Evolutionary conservation across 2,113 vertebrate species (phyloP).

Genomic region (Thalassoma bifasciatum): DNA sequence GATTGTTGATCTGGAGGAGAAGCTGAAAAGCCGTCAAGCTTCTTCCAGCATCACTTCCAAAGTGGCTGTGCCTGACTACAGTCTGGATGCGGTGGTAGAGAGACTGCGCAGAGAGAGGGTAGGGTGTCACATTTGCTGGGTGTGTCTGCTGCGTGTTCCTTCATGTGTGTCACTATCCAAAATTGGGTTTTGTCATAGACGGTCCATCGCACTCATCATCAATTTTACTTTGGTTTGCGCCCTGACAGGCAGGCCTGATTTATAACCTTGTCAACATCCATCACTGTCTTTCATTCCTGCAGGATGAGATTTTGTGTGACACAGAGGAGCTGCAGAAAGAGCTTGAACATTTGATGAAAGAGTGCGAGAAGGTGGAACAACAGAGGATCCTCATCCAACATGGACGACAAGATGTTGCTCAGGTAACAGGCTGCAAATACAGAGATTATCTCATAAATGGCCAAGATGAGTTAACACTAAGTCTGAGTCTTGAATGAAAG

Average conservation of each 20-base stretch:
- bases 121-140: conserved; percentile 25
- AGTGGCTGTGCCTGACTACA: conserved; percentile 42
- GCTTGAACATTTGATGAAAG: conserved; percentile 62
- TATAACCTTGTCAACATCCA: conserved; percentile 20
- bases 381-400: conserved; percentile 66
- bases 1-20: conserved; percentile 70
- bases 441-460: background rate
- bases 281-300: conserved; percentile 40
- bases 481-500: background rate
- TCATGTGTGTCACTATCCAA: conserved; percentile 2
- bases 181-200: conserved; percentile 15
- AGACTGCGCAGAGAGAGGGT: conserved; percentile 79
- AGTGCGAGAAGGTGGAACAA: conserved; percentile 61
- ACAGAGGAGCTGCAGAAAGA: conserved; percentile 64
- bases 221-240: conserved; percentile 2
- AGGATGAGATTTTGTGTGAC: conserved; percentile 77
- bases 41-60: conserved; percentile 13
- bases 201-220: conserved; percentile 11
- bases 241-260: conserved; percentile 15
- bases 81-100: conserved; percentile 75
- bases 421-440: conserved; percentile 61
- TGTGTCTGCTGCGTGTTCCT: conserved; percentile 45
- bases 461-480: background rate
- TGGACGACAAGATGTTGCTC: conserved; percentile 70
- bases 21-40: conserved; percentile 11